Percentiles rank a stretch among this genome's conserved stretches.
Evolutionary conservation across 2,113 vertebrate genomes (phyloP).

Genomic region (Ceyx cyanopectus): DNA sequence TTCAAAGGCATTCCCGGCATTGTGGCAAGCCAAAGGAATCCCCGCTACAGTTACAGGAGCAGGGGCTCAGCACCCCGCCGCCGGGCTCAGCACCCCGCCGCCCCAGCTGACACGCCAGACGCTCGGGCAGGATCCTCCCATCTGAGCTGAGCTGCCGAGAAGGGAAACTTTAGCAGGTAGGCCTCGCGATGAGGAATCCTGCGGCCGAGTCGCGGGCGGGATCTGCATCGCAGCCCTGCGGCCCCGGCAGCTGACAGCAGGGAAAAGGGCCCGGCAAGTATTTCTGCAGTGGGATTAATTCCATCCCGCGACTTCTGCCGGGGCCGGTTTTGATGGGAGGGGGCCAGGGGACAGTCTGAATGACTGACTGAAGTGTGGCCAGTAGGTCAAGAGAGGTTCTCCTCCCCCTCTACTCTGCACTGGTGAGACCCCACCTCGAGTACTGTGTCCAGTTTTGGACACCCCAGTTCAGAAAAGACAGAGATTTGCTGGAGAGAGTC

Average conservation of each 20-base stretch:
- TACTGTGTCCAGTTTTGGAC: too few relatives aligned
- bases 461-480: too few relatives aligned
- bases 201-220: background rate
- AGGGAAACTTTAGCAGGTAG: constrained; percentile 49
- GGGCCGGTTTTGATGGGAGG: background rate
- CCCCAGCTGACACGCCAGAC: constrained; percentile 32
- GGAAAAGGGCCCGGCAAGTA: constrained; percentile 56
- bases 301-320: background rate
- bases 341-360: rapidly evolving
- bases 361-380: background rate
- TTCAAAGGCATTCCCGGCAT: constrained; percentile 67
- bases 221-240: background rate
- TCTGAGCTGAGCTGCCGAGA: constrained; percentile 49
- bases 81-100: background rate
- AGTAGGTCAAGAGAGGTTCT: too few relatives aligned
- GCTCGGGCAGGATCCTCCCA: constrained; percentile 3
- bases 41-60: constrained; percentile 49
- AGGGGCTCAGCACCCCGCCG: background rate
- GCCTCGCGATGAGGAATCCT: constrained; percentile 42
- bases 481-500: too few relatives aligned
- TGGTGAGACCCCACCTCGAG: too few relatives aligned
- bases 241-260: constrained; percentile 27
- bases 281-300: constrained; percentile 24
- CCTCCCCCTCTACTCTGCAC: too few relatives aligned
- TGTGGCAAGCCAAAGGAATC: constrained; percentile 72